Conservation (phyloP, 2,113 vertebrate genomes). For the Myodes glareolus region DNA sequence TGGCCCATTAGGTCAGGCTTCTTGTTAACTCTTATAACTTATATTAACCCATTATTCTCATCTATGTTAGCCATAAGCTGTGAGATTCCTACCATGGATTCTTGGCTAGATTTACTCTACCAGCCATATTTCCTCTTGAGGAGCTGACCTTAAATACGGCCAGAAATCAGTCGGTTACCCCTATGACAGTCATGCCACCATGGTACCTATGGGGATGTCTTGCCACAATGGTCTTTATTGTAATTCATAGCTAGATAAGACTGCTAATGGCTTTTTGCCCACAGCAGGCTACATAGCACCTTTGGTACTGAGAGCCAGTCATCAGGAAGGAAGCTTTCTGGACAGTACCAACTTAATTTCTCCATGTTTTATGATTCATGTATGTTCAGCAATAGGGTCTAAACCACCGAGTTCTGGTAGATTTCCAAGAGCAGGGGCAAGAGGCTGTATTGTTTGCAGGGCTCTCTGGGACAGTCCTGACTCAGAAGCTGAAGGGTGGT, state of each 20-base stretch:
- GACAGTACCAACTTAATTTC: not conserved
- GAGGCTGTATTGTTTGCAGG: not conserved
- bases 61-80: too few species aligned
- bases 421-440: not conserved
- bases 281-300: not conserved
- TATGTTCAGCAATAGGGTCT: not conserved
- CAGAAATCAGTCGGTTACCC: not conserved
- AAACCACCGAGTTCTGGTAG: not conserved
- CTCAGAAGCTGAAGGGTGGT: not conserved
- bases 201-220: not conserved
- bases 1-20: too few species aligned
- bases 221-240: not conserved
- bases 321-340: not conserved
- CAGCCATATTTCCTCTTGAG: not conserved
- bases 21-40: too few species aligned
- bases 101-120: not conserved
- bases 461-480: not conserved
- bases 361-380: not conserved
- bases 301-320: not conserved
- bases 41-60: too few species aligned
- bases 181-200: too few species aligned
- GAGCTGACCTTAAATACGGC: not conserved
- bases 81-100: not conserved
- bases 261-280: not conserved
- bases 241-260: not conserved